Evolutionary conservation across 2,113 vertebrate species (phyloP).

Genomic region (Dicerorhinus sumatrensis): DNA sequence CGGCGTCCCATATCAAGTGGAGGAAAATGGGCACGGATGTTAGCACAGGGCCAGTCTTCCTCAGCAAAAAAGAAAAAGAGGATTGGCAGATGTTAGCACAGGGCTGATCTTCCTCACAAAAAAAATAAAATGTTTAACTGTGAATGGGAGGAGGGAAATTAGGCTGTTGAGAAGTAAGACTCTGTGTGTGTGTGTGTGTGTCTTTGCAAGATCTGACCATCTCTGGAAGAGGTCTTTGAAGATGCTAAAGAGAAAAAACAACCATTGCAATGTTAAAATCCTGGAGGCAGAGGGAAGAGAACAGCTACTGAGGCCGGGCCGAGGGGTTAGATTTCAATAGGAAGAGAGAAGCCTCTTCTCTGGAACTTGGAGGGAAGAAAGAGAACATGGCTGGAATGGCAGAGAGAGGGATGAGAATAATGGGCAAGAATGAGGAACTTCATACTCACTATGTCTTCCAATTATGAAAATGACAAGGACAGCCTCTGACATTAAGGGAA

Average conservation of each 20-base stretch:
- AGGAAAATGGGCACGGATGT: too few species aligned
- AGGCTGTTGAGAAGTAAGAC: background rate
- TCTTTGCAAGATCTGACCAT: slow-evolving; percentile 21
- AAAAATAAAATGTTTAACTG: background rate
- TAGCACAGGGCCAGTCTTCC: too few species aligned
- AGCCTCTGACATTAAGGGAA: background rate
- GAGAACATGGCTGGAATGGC: background rate
- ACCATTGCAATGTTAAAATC: background rate
- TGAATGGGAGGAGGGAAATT: background rate
- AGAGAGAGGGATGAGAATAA: background rate
- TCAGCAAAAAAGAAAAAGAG: too few species aligned
- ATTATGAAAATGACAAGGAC: background rate
- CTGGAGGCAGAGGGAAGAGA: background rate
- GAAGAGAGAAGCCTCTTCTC: background rate
- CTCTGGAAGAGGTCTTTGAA: slow-evolving; percentile 24
- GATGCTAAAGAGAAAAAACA: background rate
- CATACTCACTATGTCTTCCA: background rate
- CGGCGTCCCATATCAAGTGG: too few species aligned
- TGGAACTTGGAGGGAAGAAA: background rate
- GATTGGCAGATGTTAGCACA: too few species aligned
- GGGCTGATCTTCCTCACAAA: too few species aligned
- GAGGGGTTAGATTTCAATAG: background rate
- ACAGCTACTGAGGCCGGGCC: background rate
- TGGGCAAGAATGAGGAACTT: background rate
- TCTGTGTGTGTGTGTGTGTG: background rate